Evolutionary conservation across 2,888 invertebrate genomes (phyloP).

Genomic region (Serripes groenlandicus): DNA sequence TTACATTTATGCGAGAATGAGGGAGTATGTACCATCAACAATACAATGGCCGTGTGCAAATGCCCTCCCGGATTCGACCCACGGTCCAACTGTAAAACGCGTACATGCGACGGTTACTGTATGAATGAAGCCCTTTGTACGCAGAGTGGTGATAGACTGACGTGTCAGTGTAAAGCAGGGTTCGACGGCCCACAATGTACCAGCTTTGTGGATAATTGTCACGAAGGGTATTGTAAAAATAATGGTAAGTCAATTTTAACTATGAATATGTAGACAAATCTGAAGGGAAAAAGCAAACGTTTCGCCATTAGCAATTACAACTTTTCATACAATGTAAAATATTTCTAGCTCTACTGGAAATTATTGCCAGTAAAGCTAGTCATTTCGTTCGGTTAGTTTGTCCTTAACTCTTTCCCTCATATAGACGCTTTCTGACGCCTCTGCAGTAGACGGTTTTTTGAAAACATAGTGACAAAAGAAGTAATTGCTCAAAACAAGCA

Average conservation of each 20-base stretch:
- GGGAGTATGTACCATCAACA: constrained; percentile 67
- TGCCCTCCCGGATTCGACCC: constrained; percentile 66
- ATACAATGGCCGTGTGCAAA: constrained; percentile 55
- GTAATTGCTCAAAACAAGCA: too few relatives aligned
- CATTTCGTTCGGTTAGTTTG: too few relatives aligned
- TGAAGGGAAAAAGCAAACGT: not conserved
- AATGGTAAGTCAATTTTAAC: constrained; percentile 54
- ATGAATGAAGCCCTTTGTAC: constrained; percentile 56
- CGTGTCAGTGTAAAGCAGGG: constrained; percentile 55
- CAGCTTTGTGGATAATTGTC: constrained; percentile 38
- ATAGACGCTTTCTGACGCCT: too few relatives aligned
- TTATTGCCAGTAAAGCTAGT: too few relatives aligned
- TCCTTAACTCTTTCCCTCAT: too few relatives aligned
- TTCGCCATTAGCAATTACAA: not conserved
- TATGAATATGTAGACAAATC: not conserved
- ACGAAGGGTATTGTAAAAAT: constrained; percentile 55
- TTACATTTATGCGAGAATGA: constrained; percentile 68
- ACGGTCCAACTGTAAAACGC: constrained; percentile 62
- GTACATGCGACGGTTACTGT: constrained; percentile 69
- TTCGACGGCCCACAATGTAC: constrained; percentile 55
- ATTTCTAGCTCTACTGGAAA: too few relatives aligned
- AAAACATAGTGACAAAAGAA: too few relatives aligned
- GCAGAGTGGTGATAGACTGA: constrained; percentile 16
- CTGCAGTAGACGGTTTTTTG: too few relatives aligned
- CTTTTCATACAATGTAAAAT: not conserved